phyloP scores from a whole-genome alignment of 2,797 vertebrate genomes.

The Pipistrellus pygmaeus region DNA sequence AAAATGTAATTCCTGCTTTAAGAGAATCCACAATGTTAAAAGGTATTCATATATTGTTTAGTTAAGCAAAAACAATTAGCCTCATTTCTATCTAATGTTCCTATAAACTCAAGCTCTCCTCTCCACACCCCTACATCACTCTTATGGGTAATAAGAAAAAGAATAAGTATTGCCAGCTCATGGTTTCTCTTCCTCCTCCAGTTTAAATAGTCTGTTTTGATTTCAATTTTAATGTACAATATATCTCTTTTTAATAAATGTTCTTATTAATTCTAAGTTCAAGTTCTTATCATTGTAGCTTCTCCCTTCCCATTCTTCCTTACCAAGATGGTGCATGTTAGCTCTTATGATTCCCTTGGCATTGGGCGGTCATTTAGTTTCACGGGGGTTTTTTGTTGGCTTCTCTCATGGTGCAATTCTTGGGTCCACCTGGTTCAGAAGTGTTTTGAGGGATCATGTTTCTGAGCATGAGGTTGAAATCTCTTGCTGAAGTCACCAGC shows the following conservation, averaged over 20 bases:
- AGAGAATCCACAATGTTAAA: neutral
- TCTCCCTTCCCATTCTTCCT: slow-evolving; percentile 9
- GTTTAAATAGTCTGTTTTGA: neutral
- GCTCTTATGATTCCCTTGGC: neutral
- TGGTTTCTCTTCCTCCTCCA: neutral
- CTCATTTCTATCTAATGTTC: neutral
- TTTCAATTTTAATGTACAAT: neutral
- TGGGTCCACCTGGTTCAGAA: neutral
- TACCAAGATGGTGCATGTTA: neutral
- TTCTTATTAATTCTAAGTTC: neutral
- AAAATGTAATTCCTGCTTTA: slow-evolving; percentile 17
- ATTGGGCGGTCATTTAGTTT: neutral
- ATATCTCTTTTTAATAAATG: neutral
- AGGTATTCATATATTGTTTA: neutral
- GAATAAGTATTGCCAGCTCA: neutral
- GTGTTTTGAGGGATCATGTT: neutral
- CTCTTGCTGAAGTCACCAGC: neutral
- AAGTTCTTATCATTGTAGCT: neutral
- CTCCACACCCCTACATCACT: neutral
- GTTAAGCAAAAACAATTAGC: neutral
- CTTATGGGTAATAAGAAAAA: neutral
- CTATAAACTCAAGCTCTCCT: neutral
- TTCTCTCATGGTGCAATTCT: neutral
- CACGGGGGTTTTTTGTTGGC: neutral
- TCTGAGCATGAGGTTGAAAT: slow-evolving; percentile 10